Percentiles rank a stretch among this genome's conserved stretches.
Evolutionary conservation across 92 coral and sea anemone species (phyloP).

Genomic region (Desmophyllum pertusum): DNA sequence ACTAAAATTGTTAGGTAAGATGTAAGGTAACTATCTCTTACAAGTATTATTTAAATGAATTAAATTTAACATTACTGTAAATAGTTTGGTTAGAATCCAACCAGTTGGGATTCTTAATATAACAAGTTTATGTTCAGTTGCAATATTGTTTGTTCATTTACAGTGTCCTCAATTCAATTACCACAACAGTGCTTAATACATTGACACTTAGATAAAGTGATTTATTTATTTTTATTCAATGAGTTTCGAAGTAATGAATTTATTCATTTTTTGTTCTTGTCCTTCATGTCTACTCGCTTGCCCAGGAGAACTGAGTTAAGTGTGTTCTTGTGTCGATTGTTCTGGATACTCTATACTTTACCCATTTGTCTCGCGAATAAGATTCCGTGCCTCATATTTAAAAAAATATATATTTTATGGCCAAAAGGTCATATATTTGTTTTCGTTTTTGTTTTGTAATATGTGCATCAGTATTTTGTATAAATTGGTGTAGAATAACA

Average conservation of each 20-base stretch:
- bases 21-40: not conserved
- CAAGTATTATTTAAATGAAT: too few relatives aligned
- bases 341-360: not conserved
- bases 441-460: not conserved
- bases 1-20: constrained; percentile 6
- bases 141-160: too few relatives aligned
- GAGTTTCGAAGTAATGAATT: not conserved
- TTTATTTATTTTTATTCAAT: too few relatives aligned
- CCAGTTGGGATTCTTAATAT: too few relatives aligned
- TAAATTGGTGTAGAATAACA: not conserved
- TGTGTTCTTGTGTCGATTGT: not conserved
- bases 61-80: too few relatives aligned
- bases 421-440: not conserved
- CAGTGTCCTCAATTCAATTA: too few relatives aligned
- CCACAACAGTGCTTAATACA: too few relatives aligned
- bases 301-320: not conserved
- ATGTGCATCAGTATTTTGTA: not conserved
- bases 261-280: not conserved
- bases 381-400: too few relatives aligned
- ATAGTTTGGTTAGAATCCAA: too few relatives aligned
- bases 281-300: not conserved
- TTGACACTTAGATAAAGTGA: too few relatives aligned
- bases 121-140: too few relatives aligned
- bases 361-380: not conserved
- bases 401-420: too few relatives aligned